phyloP scores from a whole-genome alignment of 2,113 vertebrate genomes.

The Mesitornis unicolor region DNA sequence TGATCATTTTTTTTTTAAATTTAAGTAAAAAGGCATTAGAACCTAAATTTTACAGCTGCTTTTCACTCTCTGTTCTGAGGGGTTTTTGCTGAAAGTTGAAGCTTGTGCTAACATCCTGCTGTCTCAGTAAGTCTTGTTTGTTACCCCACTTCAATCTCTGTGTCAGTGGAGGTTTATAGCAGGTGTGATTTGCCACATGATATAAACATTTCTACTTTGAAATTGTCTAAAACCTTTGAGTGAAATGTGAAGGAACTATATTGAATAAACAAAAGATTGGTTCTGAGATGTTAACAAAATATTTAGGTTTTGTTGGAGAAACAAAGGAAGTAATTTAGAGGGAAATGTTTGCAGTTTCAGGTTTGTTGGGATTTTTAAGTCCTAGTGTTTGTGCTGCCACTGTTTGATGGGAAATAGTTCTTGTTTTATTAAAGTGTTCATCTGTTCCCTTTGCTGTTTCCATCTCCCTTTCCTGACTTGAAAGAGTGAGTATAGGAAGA shows the following conservation, averaged over 20 bases:
- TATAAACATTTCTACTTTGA: background rate
- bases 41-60: background rate
- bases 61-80: background rate
- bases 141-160: background rate
- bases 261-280: background rate
- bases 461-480: background rate
- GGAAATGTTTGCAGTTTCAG: background rate
- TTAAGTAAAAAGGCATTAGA: background rate
- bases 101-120: background rate
- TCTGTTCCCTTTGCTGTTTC: background rate
- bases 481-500: background rate
- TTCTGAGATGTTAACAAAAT: background rate
- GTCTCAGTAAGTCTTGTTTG: background rate
- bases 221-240: background rate
- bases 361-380: background rate
- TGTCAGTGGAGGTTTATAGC: background rate
- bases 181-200: background rate
- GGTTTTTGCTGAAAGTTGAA: background rate
- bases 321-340: background rate
- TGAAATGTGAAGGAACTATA: background rate
- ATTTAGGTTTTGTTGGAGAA: background rate
- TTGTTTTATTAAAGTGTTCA: background rate
- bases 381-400: background rate
- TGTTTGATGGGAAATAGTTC: background rate
- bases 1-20: background rate